phyloP scores from a whole-genome alignment of 1,140 invertebrate genomes.

The Nautilus pompilius region DNA sequence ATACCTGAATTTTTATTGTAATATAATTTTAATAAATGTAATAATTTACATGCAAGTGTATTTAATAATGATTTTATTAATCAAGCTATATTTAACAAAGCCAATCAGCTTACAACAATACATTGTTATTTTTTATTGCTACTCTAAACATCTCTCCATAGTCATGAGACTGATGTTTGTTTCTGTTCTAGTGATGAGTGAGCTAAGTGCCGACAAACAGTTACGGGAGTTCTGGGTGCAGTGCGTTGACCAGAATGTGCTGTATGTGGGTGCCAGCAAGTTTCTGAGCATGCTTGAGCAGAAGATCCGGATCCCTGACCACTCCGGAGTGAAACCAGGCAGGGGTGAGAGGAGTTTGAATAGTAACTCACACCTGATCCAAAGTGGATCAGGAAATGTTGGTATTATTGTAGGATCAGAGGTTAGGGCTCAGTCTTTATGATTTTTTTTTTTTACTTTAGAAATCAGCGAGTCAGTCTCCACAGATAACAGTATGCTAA shows the following conservation, averaged over 20 bases:
- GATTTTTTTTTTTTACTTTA: too few species aligned
- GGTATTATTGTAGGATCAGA: too few species aligned
- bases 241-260: constrained; percentile 40
- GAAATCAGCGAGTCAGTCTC: too few species aligned
- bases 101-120: background rate
- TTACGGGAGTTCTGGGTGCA: constrained; percentile 51
- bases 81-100: background rate
- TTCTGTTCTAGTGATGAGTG: constrained; percentile 35
- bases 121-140: constrained; percentile 9
- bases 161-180: background rate
- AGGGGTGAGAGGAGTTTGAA: too few species aligned
- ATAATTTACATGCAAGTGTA: too few species aligned
- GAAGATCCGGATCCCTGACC: constrained; percentile 44
- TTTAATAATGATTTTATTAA: too few species aligned
- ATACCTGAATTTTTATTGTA: too few species aligned
- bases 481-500: too few species aligned
- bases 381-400: too few species aligned
- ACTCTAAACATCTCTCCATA: background rate
- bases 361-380: too few species aligned
- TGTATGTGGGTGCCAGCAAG: constrained; percentile 43
- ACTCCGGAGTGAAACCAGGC: constrained; percentile 32
- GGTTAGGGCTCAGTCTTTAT: too few species aligned
- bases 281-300: constrained; percentile 39
- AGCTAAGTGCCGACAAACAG: constrained; percentile 36
- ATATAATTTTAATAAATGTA: too few species aligned